Conservation (phyloP, 2,113 vertebrate genomes). For the Excalfactoria chinensis region DNA sequence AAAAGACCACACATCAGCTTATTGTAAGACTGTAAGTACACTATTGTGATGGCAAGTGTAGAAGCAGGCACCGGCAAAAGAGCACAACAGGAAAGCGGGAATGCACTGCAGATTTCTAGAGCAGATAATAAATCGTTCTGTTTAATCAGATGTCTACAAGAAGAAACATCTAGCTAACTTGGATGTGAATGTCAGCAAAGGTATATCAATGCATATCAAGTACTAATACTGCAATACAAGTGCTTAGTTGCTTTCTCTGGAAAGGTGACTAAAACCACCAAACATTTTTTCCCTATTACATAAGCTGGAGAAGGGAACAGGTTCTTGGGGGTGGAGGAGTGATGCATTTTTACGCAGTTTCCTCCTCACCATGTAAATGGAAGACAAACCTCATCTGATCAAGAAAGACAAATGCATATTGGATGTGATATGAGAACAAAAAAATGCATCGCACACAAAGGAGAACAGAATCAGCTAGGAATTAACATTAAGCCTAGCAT, state of each 20-base stretch:
- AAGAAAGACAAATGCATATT: background rate
- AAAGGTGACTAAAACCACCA: constrained; percentile 12
- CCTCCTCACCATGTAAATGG: background rate
- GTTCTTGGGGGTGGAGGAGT: background rate
- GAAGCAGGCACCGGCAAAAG: background rate
- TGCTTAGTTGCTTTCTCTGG: background rate
- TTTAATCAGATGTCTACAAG: background rate
- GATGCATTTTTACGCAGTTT: background rate
- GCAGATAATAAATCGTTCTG: background rate
- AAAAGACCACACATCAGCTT: background rate
- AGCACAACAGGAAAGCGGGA: background rate
- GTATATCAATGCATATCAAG: background rate
- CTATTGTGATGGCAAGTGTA: background rate
- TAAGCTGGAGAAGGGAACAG: background rate
- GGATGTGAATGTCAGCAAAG: background rate
- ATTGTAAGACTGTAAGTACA: background rate
- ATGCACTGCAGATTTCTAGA: background rate
- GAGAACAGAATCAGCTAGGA: background rate
- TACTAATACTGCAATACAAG: background rate
- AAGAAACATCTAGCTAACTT: background rate
- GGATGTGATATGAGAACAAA: background rate
- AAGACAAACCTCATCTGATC: background rate
- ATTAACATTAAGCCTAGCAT: background rate
- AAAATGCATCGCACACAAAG: accelerated
- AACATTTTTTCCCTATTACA: constrained; percentile 2